Evolutionary conservation across 2,797 vertebrate genomes (phyloP).

Genomic region (Notoglanidium macrostoma): DNA sequence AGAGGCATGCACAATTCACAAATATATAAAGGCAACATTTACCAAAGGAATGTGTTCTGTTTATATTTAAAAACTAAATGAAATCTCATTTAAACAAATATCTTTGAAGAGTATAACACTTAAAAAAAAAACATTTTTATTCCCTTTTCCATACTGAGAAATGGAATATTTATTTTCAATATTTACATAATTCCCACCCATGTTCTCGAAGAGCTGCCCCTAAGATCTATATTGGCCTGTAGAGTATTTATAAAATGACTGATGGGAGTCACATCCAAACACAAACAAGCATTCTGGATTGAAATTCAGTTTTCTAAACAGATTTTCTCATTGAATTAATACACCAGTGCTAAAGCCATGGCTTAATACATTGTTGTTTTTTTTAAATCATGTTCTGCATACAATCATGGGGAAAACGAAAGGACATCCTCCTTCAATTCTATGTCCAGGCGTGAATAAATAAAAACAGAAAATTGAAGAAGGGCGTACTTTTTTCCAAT

Average conservation of each 20-base stretch:
- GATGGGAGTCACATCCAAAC: neutral
- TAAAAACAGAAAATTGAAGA: neutral
- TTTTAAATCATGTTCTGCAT: neutral
- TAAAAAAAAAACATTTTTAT: neutral
- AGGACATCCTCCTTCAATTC: neutral
- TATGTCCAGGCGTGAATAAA: neutral
- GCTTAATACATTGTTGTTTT: neutral
- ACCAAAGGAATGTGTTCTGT: neutral
- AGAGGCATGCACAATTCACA: neutral
- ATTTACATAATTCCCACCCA: no score
- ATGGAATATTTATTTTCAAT: no score
- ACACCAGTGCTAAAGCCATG: neutral
- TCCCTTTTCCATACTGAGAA: neutral
- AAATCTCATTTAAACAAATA: neutral
- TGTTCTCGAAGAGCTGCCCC: neutral
- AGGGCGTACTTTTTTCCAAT: neutral
- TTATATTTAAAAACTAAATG: neutral
- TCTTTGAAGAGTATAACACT: neutral
- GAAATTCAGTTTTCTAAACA: neutral
- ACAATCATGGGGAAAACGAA: neutral
- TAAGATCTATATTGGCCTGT: neutral
- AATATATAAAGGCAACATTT: conserved; percentile 7
- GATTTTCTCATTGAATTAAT: neutral
- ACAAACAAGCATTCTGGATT: neutral
- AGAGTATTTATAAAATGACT: neutral